phyloP scores from a whole-genome alignment of 2,888 invertebrate genomes.

The Lasioglossum villosulum region DNA sequence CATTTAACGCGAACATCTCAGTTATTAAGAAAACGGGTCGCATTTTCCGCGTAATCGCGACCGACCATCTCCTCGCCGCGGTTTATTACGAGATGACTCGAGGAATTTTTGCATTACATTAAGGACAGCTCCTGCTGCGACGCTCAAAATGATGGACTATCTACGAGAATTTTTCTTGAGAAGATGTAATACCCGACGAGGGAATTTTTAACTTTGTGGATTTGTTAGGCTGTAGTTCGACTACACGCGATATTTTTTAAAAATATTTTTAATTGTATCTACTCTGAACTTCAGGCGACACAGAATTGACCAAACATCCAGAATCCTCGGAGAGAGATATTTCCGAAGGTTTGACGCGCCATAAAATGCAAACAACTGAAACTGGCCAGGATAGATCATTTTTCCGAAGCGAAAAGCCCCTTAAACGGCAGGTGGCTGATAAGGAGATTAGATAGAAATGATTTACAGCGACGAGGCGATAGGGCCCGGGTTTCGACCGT shows the following conservation, averaged over 20 bases:
- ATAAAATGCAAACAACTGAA: not conserved
- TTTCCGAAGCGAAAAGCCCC: not conserved
- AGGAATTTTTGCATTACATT: conserved; percentile 27
- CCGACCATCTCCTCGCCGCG: not conserved
- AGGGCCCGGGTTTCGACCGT: conserved; percentile 40
- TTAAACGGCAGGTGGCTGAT: conserved; percentile 12
- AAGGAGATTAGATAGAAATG: conserved; percentile 48
- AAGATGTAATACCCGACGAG: too few species aligned
- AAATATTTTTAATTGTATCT: too few species aligned
- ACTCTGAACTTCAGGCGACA: too few species aligned
- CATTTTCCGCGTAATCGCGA: conserved; percentile 25
- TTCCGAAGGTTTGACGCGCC: not conserved
- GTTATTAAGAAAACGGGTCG: not conserved
- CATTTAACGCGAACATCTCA: not conserved
- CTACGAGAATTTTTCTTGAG: not conserved
- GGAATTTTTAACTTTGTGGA: too few species aligned
- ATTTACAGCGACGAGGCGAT: conserved; percentile 54
- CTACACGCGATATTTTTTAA: too few species aligned
- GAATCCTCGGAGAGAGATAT: not conserved
- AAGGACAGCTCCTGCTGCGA: not conserved
- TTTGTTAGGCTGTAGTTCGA: too few species aligned
- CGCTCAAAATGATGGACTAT: not conserved
- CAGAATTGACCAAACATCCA: not conserved
- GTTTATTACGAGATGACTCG: conserved; percentile 22
- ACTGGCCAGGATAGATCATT: not conserved